These are phyloP conservation scores for Perizoma affinitatum DNA, from an alignment of 2,888 invertebrate genomes.

Conservation along the genomic window DNA sequence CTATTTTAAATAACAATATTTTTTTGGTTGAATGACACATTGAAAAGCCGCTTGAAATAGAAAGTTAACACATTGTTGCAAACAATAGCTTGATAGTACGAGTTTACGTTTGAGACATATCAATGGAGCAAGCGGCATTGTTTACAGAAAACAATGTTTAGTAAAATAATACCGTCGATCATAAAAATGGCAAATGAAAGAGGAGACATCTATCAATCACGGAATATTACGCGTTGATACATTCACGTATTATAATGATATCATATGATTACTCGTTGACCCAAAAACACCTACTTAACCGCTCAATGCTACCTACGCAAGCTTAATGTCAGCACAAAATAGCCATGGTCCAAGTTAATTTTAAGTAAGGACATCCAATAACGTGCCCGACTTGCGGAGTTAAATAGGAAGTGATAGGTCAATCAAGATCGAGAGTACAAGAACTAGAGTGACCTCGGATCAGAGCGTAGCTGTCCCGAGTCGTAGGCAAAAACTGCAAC, in stretches of 20 bases:
- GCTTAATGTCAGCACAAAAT: slow-evolving; percentile 17
- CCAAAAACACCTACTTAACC: slow-evolving; percentile 27
- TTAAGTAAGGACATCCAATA: slow-evolving; percentile 28
- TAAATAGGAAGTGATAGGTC: slow-evolving; percentile 57
- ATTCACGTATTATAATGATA: slow-evolving; percentile 11
- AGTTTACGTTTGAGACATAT: slow-evolving; percentile 27
- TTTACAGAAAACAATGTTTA: slow-evolving; percentile 31
- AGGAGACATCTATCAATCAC: background rate
- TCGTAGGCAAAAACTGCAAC: slow-evolving; percentile 53
- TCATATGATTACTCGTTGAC: slow-evolving; percentile 19
- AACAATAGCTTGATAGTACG: slow-evolving; percentile 31
- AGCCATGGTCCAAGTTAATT: slow-evolving; percentile 19
- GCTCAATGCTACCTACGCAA: slow-evolving; percentile 26
- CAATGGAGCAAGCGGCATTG: slow-evolving; percentile 28
- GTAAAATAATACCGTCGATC: slow-evolving; percentile 15
- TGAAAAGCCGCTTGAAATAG: slow-evolving; percentile 22
- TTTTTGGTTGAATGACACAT: slow-evolving; percentile 8
- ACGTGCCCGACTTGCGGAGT: slow-evolving; percentile 10
- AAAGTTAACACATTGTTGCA: slow-evolving; percentile 31
- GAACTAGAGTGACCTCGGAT: slow-evolving; percentile 47
- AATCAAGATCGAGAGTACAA: slow-evolving; percentile 35
- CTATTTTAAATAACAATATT: background rate
- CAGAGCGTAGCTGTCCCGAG: slow-evolving; percentile 36
- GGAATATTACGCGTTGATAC: slow-evolving; percentile 6
- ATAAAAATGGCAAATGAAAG: background rate